Evolutionary conservation across 2,797 vertebrate genomes (phyloP), one percentile per base, ranked within the genome.

Genomic region (Zalophus californianus): DNA sequence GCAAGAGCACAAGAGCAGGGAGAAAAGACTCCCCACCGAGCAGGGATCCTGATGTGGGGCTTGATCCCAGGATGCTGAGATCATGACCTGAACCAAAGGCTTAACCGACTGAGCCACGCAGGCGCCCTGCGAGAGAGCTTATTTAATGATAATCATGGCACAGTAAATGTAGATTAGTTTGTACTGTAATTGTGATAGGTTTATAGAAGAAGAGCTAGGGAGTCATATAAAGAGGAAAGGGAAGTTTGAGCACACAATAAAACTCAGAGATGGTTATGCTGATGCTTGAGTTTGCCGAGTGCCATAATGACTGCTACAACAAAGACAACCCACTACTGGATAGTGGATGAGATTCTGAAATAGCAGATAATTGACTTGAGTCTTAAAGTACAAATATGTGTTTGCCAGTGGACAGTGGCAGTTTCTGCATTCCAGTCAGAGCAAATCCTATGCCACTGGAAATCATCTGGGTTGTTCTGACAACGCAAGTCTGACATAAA

Each of bases 151-250:
- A 48, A 48, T 77, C 87, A 70, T 29, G 29, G 16, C 25, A 64
- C 38, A 94, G 75, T 56, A 77, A 95, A 23, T 50, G 11, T 62
- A 62, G 3, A 86, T 56, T 68, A 52, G 25, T 56, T 95, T 95
- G 32, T 27, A 68, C 23, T 62, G 38, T 93, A 93, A 91, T 93
- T 93, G 56, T 62, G 41, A 50, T 48, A 86, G 44, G 50, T 94
- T 87, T 88, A 90, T 3, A 78, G 58, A 93, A 94, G 92, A 95
- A 91, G 48, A 92, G 27, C 91, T 68, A 60, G n/a, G 80, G 66
- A 60, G 5, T 70, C 32, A 12, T 95, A 54, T 73, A 77, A 77
- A 68, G 16, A 95, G 41, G 66, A 90, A 83, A 64, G 48, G 41
- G 66, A 79, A 94, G 50, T 58, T 73, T 56, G 72, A 85, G 77